These are phyloP conservation scores for Rambutsinella grinnellia DNA, from an alignment of 2,888 invertebrate genomes.

Conservation along the genomic window DNA sequence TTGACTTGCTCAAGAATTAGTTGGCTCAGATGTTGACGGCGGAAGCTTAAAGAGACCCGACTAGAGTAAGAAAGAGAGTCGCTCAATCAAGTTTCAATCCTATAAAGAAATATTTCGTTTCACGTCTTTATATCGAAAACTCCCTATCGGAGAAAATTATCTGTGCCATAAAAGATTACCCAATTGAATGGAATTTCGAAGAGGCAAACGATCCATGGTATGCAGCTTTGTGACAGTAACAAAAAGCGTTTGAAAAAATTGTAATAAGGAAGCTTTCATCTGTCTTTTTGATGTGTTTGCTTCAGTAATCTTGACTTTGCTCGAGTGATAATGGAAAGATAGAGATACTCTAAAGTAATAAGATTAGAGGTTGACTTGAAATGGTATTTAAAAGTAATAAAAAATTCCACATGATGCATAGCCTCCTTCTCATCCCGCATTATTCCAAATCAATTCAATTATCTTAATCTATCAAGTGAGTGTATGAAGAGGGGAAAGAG, in stretches of 20 bases:
- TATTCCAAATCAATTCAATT: not conserved
- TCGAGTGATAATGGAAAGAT: not conserved
- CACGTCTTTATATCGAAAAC: not conserved
- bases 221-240: not conserved
- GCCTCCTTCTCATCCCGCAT: too few species aligned
- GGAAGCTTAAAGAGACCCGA: not conserved
- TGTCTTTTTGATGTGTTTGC: not conserved
- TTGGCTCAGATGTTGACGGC: not conserved
- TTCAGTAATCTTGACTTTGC: not conserved
- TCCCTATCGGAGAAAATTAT: not conserved
- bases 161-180: not conserved
- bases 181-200: not conserved
- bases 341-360: not conserved
- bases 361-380: too few species aligned
- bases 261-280: not conserved
- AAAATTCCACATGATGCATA: too few species aligned
- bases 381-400: not conserved
- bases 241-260: not conserved
- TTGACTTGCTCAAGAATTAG: too few species aligned
- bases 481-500: not conserved
- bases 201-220: too few species aligned
- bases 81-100: too few species aligned
- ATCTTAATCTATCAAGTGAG: too few species aligned
- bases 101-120: conserved; percentile 17
- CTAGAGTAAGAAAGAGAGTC: too few species aligned